These are phyloP conservation scores for Okamejei kenojei DNA, from an alignment of 2,797 vertebrate species.

Conservation along the genomic window DNA sequence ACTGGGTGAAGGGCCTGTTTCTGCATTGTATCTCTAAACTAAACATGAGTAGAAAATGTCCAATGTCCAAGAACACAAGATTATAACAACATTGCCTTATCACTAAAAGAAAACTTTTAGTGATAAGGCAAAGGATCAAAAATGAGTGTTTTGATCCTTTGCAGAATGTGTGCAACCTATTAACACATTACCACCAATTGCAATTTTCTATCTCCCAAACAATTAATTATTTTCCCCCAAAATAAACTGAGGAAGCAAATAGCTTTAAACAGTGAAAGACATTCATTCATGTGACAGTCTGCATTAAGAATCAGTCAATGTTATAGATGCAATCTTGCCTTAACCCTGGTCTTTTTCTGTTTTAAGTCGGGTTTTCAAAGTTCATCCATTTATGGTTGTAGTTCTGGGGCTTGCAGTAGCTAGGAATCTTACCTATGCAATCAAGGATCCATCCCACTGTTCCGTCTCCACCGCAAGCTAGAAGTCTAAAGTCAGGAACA, in stretches of 20 bases:
- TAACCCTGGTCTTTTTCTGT: not conserved
- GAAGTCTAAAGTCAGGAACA: conserved; percentile 77
- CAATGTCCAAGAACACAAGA: not conserved
- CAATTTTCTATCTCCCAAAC: not conserved
- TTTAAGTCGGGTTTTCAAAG: not conserved
- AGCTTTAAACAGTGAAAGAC: not conserved
- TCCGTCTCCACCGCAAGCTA: conserved; percentile 85
- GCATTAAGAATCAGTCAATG: not conserved
- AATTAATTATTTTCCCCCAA: not conserved
- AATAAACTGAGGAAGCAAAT: not conserved
- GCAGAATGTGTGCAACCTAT: conserved; percentile 33
- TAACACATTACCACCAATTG: not conserved
- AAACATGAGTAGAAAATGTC: too few relatives aligned
- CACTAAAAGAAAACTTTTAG: not conserved
- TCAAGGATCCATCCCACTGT: conserved; percentile 94
- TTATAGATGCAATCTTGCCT: not conserved
- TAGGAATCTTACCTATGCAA: conserved; percentile 71
- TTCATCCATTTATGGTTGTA: not conserved
- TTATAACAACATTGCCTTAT: not conserved
- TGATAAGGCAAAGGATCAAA: too few relatives aligned
- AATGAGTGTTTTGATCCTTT: not conserved
- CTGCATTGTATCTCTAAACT: too few relatives aligned
- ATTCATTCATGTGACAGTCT: not conserved
- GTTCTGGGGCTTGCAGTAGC: too few relatives aligned
- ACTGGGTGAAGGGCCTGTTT: too few relatives aligned